Percentiles rank a stretch among this genome's conserved stretches.
phyloP scores from a whole-genome alignment of 2,888 invertebrate genomes.

The Dyspetes luteomarginatus region DNA sequence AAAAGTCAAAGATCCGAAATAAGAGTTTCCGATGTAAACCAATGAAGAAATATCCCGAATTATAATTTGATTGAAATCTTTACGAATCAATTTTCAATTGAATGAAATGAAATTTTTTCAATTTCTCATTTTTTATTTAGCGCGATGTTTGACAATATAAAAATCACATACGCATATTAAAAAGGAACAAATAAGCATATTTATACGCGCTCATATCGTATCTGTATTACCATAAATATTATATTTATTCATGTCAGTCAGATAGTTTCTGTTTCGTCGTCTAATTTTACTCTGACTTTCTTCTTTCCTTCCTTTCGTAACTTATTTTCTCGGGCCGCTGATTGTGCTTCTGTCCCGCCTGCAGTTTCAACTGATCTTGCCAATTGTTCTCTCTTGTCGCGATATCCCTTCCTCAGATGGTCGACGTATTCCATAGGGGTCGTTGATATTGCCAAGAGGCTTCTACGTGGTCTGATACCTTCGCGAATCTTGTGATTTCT shows the following conservation, averaged over 20 bases:
- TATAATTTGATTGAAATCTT: too few species aligned
- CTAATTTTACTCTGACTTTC: conserved; percentile 56
- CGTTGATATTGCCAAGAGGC: conserved; percentile 42
- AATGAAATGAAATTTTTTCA: neutral
- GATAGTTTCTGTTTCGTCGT: conserved; percentile 19
- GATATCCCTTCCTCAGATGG: conserved; percentile 40
- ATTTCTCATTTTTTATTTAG: neutral
- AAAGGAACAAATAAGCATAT: too few species aligned
- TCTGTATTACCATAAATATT: neutral
- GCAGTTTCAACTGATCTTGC: neutral
- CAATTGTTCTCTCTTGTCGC: conserved; percentile 42
- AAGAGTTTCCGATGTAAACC: too few species aligned
- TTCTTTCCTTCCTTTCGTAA: conserved; percentile 16
- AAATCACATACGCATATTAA: too few species aligned
- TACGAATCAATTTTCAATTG: neutral
- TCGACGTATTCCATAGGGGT: conserved; percentile 58
- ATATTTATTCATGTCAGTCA: conserved; percentile 7
- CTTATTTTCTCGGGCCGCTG: neutral
- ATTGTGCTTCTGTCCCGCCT: neutral
- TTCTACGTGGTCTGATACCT: conserved; percentile 54
- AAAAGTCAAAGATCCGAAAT: too few species aligned
- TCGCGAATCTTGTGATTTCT: conserved; percentile 39
- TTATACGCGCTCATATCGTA: too few species aligned
- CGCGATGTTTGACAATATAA: neutral
- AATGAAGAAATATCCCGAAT: too few species aligned